phyloP scores from a whole-genome alignment of 2,797 vertebrate species.

The Taeniopygia guttata region DNA sequence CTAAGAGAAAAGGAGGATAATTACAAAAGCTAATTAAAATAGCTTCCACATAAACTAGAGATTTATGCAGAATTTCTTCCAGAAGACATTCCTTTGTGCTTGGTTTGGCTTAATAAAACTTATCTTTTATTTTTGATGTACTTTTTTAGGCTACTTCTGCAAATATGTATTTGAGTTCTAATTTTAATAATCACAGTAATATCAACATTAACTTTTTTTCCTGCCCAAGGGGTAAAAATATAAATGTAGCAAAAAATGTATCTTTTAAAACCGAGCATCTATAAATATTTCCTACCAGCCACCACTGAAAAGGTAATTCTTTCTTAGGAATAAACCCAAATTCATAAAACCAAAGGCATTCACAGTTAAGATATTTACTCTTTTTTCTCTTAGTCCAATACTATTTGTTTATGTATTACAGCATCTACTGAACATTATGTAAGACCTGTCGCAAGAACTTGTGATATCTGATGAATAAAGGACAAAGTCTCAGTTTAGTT shows the following conservation, averaged over 20 bases:
- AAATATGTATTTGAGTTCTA: neutral
- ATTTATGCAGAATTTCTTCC: neutral
- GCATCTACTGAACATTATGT: conserved; percentile 2
- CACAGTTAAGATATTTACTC: neutral
- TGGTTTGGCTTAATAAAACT: neutral
- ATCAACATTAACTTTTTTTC: neutral
- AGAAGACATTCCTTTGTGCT: neutral
- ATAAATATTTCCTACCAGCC: neutral
- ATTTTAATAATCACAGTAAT: neutral
- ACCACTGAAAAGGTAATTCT: neutral
- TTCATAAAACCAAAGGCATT: neutral
- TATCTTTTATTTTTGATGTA: neutral
- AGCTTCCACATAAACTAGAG: neutral
- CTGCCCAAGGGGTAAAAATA: neutral
- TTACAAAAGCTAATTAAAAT: neutral
- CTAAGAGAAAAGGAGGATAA: neutral
- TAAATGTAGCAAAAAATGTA: neutral
- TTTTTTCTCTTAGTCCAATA: neutral
- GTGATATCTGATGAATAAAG: conserved; percentile 35
- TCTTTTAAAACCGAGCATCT: neutral
- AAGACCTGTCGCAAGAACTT: conserved; percentile 43
- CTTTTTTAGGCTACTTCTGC: neutral
- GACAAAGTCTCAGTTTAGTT: conserved; percentile 46
- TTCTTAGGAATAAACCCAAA: neutral
- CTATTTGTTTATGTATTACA: conserved; percentile 46